Base-by-base conservation (phyloP, 1,140 invertebrate genomes). In the Pomacea maculata region DNA sequence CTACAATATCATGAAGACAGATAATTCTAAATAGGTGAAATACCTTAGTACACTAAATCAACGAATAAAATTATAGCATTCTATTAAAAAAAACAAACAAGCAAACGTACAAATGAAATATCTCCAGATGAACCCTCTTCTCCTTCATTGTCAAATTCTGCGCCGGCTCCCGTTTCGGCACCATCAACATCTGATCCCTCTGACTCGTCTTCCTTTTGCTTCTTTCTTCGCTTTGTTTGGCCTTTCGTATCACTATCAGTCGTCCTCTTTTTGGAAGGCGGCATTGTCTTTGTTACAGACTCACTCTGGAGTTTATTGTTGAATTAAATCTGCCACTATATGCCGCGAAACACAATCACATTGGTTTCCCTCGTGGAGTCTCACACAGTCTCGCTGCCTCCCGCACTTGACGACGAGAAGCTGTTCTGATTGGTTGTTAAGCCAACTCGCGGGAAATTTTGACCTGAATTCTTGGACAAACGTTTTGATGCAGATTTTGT, bases 211-310 rank as follows among this genome's bases (percentile, higher is more conserved):
- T 80, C 45, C 19, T 86, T 81, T 79, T 86, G 84, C 80, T 85
- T 88, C 83, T 87, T 87, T 64, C 84, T 84, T 52, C 85, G 83
- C 82, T 87, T 88, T 21, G 80, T 73, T 79, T 82, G 57, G 76
- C 82, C 75, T 25, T 86, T 86, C 55, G 77, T 82, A 68, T 85
- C 85, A 64, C 78, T 82, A 71, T 86, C 86, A 12, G 84, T 65
- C 29, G 83, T 81, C 79, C 86, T 82, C 71, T 88, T 88, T 64
- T 86, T 86, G 67, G 87, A 85, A 80, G 87, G 85, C 85, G 67
- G 67, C 67, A 70, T 70, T 70, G 29, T 70, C 29, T 70, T 70
- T n/a, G 21, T 34, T 25, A 52, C 17, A 78, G 34, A 52, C 10
- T 19, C 64, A 65, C 55, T 34, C 19, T 70, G 67, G 21, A 29